Evolutionary conservation across 2,888 invertebrate genomes (phyloP).

Genomic region (Venusia cambrica): DNA sequence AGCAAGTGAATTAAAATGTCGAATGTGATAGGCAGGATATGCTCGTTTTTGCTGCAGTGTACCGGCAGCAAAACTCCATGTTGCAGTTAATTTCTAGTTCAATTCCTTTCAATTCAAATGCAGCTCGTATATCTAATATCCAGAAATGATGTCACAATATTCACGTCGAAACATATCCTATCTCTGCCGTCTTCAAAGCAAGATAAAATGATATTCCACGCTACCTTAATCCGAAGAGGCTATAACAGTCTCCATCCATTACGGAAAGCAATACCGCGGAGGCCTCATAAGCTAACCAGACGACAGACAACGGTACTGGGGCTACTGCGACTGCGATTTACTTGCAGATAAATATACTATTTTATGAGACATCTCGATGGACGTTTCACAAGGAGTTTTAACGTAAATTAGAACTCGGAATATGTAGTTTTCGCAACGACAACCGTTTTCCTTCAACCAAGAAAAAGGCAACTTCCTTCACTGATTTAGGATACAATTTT

Average conservation of each 20-base stretch:
- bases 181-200: too few species aligned
- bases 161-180: not conserved
- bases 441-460: too few species aligned
- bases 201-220: slow-evolving; percentile 1
- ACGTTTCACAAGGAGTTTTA: slow-evolving; percentile 1
- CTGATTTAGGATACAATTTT: too few species aligned
- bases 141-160: slow-evolving; percentile 1
- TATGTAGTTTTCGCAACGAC: too few species aligned
- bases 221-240: slow-evolving; percentile 2
- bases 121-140: slow-evolving; percentile 1
- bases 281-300: slow-evolving; percentile 3
- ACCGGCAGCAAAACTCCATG: too few species aligned
- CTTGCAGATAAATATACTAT: slow-evolving; percentile 1
- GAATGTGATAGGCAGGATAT: too few species aligned
- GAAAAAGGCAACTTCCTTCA: too few species aligned
- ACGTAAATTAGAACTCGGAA: slow-evolving; percentile 1
- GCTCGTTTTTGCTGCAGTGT: too few species aligned
- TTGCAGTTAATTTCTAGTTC: too few species aligned
- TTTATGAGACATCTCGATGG: not conserved
- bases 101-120: too few species aligned
- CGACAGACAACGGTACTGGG: slow-evolving; percentile 4
- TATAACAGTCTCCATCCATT: slow-evolving; percentile 4
- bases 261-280: slow-evolving; percentile 1
- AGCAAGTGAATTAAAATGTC: too few species aligned
- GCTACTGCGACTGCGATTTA: not conserved